Evolutionary conservation across 1,140 invertebrate genomes (phyloP).

Genomic region (Hestina assimilis): DNA sequence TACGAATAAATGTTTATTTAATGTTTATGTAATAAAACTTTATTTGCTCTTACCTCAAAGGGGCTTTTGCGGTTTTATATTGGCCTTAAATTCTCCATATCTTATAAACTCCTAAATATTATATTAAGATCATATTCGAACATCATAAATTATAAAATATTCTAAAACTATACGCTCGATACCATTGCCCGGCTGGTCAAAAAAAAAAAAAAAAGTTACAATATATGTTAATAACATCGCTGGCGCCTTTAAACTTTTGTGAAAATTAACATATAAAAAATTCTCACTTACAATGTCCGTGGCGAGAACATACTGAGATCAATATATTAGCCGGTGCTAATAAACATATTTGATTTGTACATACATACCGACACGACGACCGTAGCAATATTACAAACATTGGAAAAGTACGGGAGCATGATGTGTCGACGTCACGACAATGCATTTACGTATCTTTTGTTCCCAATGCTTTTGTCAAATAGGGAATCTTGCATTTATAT

Average conservation of each 20-base stretch:
- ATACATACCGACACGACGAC: conserved; percentile 48
- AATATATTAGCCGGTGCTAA: conserved; percentile 64
- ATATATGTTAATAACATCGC: no score
- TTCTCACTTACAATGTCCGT: conserved; percentile 11
- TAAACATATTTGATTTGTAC: conserved; percentile 66
- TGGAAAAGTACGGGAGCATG: conserved; percentile 63
- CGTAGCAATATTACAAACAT: conserved; percentile 52
- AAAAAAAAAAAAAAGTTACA: no score
- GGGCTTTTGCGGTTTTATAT: no score
- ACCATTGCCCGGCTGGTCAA: no score
- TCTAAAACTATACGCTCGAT: no score
- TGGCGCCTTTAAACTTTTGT: not conserved
- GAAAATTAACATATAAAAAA: conserved; percentile 1
- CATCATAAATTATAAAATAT: no score
- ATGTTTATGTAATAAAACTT: no score
- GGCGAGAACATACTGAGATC: conserved; percentile 40
- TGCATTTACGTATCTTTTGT: conserved; percentile 23
- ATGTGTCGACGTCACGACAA: conserved; percentile 5
- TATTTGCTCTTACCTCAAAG: no score
- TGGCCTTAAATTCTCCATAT: no score
- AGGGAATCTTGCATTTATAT: conserved; percentile 11
- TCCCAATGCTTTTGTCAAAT: conserved; percentile 23
- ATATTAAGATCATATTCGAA: no score
- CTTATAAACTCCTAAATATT: no score
- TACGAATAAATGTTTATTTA: no score